Evolutionary conservation across 1,140 invertebrate species (phyloP).

Genomic region (Tribolium castaneum): DNA sequence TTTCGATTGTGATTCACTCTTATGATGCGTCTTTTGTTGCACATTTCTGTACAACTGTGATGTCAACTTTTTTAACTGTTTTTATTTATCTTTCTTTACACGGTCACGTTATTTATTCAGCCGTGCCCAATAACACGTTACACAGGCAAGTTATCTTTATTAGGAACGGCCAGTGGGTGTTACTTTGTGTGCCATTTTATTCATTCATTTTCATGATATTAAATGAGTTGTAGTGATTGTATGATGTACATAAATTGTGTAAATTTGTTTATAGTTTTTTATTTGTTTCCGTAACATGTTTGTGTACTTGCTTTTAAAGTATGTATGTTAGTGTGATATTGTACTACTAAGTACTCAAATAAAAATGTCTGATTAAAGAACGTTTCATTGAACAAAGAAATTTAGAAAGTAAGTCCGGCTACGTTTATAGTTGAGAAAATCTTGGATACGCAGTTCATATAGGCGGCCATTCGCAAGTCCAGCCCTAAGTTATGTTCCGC

Average conservation of each 20-base stretch:
- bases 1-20: conserved; percentile 4
- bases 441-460: conserved; percentile 88
- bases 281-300: conserved; percentile 36
- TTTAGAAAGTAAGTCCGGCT: conserved; percentile 95
- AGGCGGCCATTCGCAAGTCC: conserved; percentile 88
- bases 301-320: conserved; percentile 50
- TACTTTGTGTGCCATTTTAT: conserved; percentile 29
- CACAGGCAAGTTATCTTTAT: neutral
- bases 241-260: conserved; percentile 45
- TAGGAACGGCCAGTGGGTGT: conserved; percentile 7
- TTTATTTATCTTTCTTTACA: conserved; percentile 34
- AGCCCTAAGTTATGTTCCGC: conserved; percentile 88
- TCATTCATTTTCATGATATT: conserved; percentile 27
- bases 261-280: conserved; percentile 44
- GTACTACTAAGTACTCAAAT: conserved; percentile 52
- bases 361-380: conserved; percentile 45
- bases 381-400: neutral
- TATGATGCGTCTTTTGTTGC: neutral
- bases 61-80: conserved; percentile 36
- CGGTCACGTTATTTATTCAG: neutral
- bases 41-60: conserved; percentile 50
- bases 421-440: conserved; percentile 95
- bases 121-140: too few relatives aligned
- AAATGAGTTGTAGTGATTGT: neutral
- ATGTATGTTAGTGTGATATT: conserved; percentile 57